Base-by-base conservation (phyloP, 2,113 vertebrate genomes). In the Psittacus erithacus region DNA sequence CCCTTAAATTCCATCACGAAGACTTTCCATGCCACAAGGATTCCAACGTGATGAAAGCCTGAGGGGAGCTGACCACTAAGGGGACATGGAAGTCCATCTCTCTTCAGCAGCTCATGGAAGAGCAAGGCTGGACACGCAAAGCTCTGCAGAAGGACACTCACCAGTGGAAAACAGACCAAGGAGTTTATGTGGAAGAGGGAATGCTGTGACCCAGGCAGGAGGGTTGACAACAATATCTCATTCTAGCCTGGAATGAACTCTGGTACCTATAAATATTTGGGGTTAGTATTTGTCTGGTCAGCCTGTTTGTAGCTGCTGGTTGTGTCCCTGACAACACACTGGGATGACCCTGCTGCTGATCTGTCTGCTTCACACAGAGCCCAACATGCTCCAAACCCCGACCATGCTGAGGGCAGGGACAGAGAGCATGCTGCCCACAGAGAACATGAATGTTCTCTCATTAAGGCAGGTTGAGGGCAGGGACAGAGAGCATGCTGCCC, bases 381-480 rank as follows among this genome's bases (percentile, higher is more conserved):
- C 55, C 16, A 7, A 11, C 28, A 4, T 1, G n/a, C 47, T 24
- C 33, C 74, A n/a, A 17, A 12, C 8, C 10, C 59, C 0, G 24
- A 2, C 3, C 1, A 2, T 24, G 53, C 20, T 2, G 28, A 8
- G 38, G 35, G 25, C 47, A 22, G 46, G 79, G 28, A 8, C 14
- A 3, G 19, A 7, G 31, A 7, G 43, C 7, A 1, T 0, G 17
- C 1, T 2, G 13, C 78, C 53, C 3, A 13, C 35, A 4, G 1
- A 16, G 29, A 14, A 18, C 1, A 18, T 2, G 20, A 1, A 29
- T 5, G 8, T 3, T 8, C n/a, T 9, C 67, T n/a, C 14, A 10
- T 8, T 2, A 10, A 13, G 44, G 64, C 18, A 28, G 27, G 35
- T 35, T 2, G 27, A 8, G 38, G 35, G 25, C 47, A 22, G 46